phyloP scores from a whole-genome alignment of 2,888 invertebrate genomes.

The Vandiemenella viatica region DNA sequence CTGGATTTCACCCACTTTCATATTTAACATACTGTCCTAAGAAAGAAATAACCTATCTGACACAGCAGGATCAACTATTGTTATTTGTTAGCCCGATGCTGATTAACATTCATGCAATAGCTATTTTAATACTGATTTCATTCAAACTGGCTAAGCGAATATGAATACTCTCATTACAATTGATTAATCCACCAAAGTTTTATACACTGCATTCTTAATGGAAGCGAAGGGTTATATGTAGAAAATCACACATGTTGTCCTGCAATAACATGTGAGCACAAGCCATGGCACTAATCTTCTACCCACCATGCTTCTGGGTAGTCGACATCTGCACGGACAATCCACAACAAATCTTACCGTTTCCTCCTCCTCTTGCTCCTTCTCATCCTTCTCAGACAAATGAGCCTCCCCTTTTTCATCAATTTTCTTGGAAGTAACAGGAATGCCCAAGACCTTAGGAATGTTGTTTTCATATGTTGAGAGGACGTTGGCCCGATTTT shows the following conservation, averaged over 20 bases:
- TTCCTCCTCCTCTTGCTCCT: neutral
- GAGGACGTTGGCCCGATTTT: slow-evolving; percentile 33
- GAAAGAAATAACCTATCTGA: too few species aligned
- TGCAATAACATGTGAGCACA: neutral
- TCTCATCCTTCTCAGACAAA: neutral
- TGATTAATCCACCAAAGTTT: too few species aligned
- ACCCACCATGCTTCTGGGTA: neutral
- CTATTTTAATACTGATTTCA: too few species aligned
- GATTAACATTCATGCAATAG: too few species aligned
- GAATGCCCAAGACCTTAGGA: neutral
- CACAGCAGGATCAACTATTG: too few species aligned
- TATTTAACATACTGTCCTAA: too few species aligned
- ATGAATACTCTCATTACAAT: too few species aligned
- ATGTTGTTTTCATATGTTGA: slow-evolving; percentile 5
- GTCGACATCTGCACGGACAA: neutral
- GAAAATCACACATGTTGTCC: neutral
- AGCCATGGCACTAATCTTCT: neutral
- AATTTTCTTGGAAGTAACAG: neutral
- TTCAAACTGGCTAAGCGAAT: too few species aligned
- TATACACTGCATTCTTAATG: too few species aligned
- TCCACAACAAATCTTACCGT: neutral
- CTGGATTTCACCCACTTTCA: too few species aligned
- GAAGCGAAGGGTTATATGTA: too few species aligned
- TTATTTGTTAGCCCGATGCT: too few species aligned
- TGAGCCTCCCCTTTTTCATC: neutral